Evolutionary conservation across 2,113 vertebrate genomes (phyloP), one percentile per base, ranked within the genome.

Genomic region (Zootoca vivipara): DNA sequence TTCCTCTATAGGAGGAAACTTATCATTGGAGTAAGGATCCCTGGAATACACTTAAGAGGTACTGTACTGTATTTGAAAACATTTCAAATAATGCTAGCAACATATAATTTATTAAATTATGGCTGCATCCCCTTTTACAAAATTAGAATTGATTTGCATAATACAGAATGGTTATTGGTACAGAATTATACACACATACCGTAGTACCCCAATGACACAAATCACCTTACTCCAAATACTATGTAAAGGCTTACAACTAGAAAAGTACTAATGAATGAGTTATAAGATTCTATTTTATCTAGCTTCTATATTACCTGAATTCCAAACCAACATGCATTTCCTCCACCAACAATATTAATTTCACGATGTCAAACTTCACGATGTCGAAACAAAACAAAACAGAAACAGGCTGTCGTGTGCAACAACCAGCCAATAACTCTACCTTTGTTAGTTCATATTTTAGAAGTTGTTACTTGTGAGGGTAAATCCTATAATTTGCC

Each of bases 391-490:
- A 58, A 84, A 81, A 73, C 16, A 72, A 85, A 69, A 67, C 74
- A 69, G 83, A 88, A 38, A 56, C 73, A 77, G 67, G 38, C 83
- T 67, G 16, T 42, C 7, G 28, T 64, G 67, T 83, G 73, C 24
- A 78, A 83, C 81, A 78, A 56, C 81, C 42, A 78, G 56, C 81
- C 38, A 30, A 70, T 65, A 78, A 83, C 73, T 83, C 87, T 88
- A 88, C 81, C 87, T 88, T 88, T 38, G 40, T 83, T 83, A 81
- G 64, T 83, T 82, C 73, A 67, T 69, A 83, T 83, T 83, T 88
- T 88, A 88, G 78, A 77, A 83, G 58, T 69, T 88, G 80, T 83
- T 81, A 83, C 78, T 83, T 88, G 58, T 67, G 69, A 69, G 72
- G 70, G 72, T 5, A 38, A 88, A 78, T 83, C 40, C n/a, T 83